Percentiles rank a stretch among this genome's conserved stretches.
These are phyloP conservation scores for Hippasteria phrygiana DNA, from an alignment of 53 echinoderm and acorn worm species.

Conservation along the genomic window DNA sequence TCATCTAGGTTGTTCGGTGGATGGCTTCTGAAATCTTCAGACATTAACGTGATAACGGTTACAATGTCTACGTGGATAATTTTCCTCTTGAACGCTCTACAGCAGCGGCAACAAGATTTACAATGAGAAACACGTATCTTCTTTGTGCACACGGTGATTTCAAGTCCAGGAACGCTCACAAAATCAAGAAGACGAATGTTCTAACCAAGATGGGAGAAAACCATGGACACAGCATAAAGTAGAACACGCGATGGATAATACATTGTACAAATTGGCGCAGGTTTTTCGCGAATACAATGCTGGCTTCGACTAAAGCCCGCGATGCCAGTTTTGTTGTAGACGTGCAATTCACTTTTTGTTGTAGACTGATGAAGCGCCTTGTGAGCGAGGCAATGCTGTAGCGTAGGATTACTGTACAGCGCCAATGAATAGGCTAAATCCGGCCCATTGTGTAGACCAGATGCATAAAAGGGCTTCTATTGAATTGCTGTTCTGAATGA, in stretches of 20 bases:
- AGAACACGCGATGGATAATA: no score
- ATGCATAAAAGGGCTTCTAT: conserved; percentile 26
- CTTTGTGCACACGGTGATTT: no score
- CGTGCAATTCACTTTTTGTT: conserved; percentile 28
- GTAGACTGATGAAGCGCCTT: conserved; percentile 34
- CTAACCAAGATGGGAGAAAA: no score
- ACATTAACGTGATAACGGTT: no score
- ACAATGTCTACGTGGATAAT: no score
- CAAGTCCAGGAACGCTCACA: no score
- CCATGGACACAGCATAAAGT: no score
- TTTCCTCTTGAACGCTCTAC: no score
- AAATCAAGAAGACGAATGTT: no score
- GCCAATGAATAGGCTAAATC: conserved; percentile 48
- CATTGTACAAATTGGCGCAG: no score
- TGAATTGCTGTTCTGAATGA: conserved; percentile 4
- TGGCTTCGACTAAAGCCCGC: neutral
- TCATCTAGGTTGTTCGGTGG: neutral
- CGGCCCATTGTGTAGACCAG: conserved; percentile 61
- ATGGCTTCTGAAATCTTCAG: neutral
- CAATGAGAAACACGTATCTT: no score
- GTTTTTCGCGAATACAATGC: neutral
- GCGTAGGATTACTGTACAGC: conserved; percentile 19
- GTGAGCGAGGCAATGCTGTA: conserved; percentile 34
- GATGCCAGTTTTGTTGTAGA: conserved; percentile 14
- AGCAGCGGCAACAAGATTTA: no score